Evolutionary conservation across 2,888 invertebrate genomes (phyloP).

Genomic region (Caenorhabditis auriculariae): DNA sequence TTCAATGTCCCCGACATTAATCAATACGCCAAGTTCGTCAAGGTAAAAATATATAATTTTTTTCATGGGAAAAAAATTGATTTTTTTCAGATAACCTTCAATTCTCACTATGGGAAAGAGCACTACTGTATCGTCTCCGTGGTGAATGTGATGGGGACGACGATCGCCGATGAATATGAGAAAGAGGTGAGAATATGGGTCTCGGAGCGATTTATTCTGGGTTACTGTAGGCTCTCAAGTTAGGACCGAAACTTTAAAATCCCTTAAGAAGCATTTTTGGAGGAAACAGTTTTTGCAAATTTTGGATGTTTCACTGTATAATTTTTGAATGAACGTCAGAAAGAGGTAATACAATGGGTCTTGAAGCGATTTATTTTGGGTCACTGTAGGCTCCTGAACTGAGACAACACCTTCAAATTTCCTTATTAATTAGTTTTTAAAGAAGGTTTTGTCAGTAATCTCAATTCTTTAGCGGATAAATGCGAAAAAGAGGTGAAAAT

Average conservation of each 20-base stretch:
- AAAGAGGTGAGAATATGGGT: constrained; percentile 44
- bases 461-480: too few relatives aligned
- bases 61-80: neutral
- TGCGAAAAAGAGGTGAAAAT: too few relatives aligned
- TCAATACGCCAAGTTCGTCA: constrained; percentile 81
- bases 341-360: neutral
- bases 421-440: too few relatives aligned
- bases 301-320: neutral
- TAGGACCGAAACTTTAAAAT: too few relatives aligned
- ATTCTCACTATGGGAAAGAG: constrained; percentile 91
- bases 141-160: constrained; percentile 88
- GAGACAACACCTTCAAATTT: too few relatives aligned
- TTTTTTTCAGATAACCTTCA: constrained; percentile 73
- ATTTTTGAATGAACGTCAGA: neutral
- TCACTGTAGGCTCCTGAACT: too few relatives aligned
- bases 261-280: too few relatives aligned
- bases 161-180: constrained; percentile 67
- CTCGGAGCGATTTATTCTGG: too few relatives aligned
- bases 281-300: neutral
- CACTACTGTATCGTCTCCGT: constrained; percentile 97
- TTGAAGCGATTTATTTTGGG: too few relatives aligned
- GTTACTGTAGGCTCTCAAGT: too few relatives aligned
- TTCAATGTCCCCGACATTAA: constrained; percentile 69
- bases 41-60: constrained; percentile 68
- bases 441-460: too few relatives aligned